Conservation (phyloP, 92 coral and sea anemone species). For the Palythoa caribaeorum region DNA sequence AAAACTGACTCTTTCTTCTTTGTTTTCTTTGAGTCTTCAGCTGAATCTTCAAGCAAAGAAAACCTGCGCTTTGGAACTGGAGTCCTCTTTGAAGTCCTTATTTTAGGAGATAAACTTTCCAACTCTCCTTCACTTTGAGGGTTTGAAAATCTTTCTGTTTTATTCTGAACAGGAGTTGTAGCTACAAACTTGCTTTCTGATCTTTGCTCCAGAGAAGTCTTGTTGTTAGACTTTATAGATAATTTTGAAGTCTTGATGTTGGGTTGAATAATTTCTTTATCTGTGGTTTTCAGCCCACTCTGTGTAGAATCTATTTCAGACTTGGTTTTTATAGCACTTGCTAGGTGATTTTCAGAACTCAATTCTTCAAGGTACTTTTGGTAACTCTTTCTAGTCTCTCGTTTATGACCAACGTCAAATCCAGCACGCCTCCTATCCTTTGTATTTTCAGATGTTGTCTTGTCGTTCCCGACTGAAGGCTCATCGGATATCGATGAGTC, state of each 20-base stretch:
- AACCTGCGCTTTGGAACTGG: constrained; percentile 87
- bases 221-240: background rate
- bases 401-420: constrained; percentile 55
- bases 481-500: background rate
- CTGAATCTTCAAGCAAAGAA: constrained; percentile 68
- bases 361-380: constrained; percentile 75
- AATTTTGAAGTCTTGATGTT: background rate
- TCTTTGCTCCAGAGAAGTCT: background rate
- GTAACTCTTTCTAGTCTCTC: constrained; percentile 84
- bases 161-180: background rate
- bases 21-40: constrained; percentile 22
- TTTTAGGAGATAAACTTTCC: constrained; percentile 55
- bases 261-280: background rate
- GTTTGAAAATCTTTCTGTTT: background rate
- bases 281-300: background rate
- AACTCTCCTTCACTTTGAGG: constrained; percentile 1
- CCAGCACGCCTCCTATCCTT: background rate
- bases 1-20: constrained; percentile 15
- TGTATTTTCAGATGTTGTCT: background rate
- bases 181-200: background rate
- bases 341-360: constrained; percentile 25
- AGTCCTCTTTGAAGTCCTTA: constrained; percentile 82
- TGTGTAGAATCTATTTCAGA: background rate
- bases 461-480: background rate
- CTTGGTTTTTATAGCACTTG: constrained; percentile 9